phyloP scores from a whole-genome alignment of 2,888 invertebrate species.

The Campoplex capitator region DNA sequence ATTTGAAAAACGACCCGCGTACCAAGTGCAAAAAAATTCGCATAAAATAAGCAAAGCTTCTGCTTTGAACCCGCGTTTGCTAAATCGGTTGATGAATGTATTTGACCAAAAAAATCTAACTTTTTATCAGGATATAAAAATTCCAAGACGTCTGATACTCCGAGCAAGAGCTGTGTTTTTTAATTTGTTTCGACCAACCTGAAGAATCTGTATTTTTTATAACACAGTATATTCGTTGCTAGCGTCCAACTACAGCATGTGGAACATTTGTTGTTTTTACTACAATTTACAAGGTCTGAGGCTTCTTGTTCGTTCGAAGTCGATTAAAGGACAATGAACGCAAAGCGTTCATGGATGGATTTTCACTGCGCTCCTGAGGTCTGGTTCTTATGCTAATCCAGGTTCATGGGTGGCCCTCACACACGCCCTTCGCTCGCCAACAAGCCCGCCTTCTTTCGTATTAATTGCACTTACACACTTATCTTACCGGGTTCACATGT shows the following conservation, averaged over 20 bases:
- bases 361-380: constrained; percentile 54
- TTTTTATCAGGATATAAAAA: background rate
- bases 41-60: background rate
- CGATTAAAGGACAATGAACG: constrained; percentile 37
- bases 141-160: background rate
- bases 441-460: constrained; percentile 67
- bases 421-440: constrained; percentile 66
- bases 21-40: background rate
- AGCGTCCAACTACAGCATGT: background rate
- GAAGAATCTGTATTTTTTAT: background rate
- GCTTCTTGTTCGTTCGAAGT: background rate
- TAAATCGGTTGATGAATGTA: background rate
- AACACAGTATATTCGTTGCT: too few species aligned
- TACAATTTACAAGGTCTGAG: background rate
- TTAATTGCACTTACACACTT: constrained; percentile 66
- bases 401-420: constrained; percentile 75
- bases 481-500: background rate
- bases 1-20: too few species aligned
- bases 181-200: background rate
- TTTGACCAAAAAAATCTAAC: background rate
- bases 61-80: background rate
- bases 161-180: background rate
- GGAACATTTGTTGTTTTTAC: background rate
- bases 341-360: constrained; percentile 33
- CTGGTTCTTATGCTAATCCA: constrained; percentile 76